Evolutionary conservation across 2,113 vertebrate genomes (phyloP), one percentile per base, ranked within the genome.

Genomic region (Cichladusa arquata): DNA sequence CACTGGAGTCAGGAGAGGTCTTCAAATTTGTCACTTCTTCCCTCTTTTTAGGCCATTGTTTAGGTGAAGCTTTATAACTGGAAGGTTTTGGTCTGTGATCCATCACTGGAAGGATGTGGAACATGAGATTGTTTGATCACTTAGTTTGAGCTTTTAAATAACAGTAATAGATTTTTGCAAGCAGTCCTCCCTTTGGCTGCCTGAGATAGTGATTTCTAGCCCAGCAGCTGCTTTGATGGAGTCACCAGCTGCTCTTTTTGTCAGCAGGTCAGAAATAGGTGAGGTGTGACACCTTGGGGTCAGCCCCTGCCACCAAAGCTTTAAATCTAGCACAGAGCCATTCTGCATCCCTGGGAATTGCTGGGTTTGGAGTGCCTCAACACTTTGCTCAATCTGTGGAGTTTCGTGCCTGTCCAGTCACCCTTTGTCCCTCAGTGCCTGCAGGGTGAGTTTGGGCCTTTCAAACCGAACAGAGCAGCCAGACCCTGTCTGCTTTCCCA

Each of bases 371-470:
- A 8, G 6, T n/a, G 14, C 25, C 28, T 29, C 33, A 70, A 14
- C 19, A 15, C 31, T 23, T 65, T 24, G 7, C n/a, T 48, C 12
- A 44, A 3, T 5, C 51, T 11, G 4, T 12, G 45, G 42, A 34
- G 4, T 31, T 64, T 13, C 3, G 5, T 4, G 7, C 7, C 5
- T 20, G 6, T 24, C 48, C 22, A 14, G 19, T 7, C 47, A 4
- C 31, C 2, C 14, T 16, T 10, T 58, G 56, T 18, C 28, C 51
- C 57, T 47, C 53, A 44, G 26, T 3, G 6, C 17, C 64, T 42
- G n/a, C 40, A 47, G 34, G 6, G 26, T 1, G 5, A 40, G 28
- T 45, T 79, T 5, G 4, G 5, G 6, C 11, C 3, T 85, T 57
- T 34, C 44, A 5, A 79, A 36, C 3, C 33, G n/a, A 57, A 4